These are phyloP conservation scores for Mastacembelus armatus DNA, from an alignment of 2,797 vertebrate species.

Conservation along the genomic window DNA sequence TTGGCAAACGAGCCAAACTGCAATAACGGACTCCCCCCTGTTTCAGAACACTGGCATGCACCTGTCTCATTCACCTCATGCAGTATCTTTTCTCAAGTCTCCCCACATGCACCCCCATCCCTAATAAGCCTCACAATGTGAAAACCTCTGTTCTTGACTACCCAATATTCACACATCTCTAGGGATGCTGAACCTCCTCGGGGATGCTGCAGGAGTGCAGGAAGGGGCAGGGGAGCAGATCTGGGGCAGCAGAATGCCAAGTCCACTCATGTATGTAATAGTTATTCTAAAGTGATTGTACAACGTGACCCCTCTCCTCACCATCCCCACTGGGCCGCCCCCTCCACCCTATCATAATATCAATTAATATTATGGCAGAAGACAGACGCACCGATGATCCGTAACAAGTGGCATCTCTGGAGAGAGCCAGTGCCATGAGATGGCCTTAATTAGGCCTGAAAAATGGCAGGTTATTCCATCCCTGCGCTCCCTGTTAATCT, in stretches of 20 bases:
- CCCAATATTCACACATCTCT: constrained; percentile 4
- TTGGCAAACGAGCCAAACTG: not conserved
- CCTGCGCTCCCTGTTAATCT: constrained; percentile 72
- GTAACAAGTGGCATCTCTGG: constrained; percentile 78
- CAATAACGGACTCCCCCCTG: not conserved
- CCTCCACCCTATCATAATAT: constrained; percentile 75
- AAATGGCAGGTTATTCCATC: constrained; percentile 79
- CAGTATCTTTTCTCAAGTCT: not conserved
- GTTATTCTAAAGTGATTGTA: constrained; percentile 72
- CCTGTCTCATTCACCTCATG: not conserved
- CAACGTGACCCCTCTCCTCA: constrained; percentile 43
- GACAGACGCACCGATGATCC: constrained; percentile 80
- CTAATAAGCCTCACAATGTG: not conserved
- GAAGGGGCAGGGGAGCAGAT: constrained; percentile 48
- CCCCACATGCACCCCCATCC: too few species aligned
- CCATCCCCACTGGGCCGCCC: constrained; percentile 46
- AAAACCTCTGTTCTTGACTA: not conserved
- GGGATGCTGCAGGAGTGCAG: constrained; percentile 26
- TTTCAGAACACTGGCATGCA: not conserved
- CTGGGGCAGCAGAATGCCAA: constrained; percentile 63
- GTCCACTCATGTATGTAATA: constrained; percentile 77
- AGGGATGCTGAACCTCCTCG: constrained; percentile 4
- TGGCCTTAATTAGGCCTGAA: constrained; percentile 82
- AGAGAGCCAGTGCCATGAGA: constrained; percentile 70
- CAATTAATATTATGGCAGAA: constrained; percentile 83